These are phyloP conservation scores for Epirrhoe tristata DNA, from an alignment of 2,888 invertebrate species.

Conservation along the genomic window DNA sequence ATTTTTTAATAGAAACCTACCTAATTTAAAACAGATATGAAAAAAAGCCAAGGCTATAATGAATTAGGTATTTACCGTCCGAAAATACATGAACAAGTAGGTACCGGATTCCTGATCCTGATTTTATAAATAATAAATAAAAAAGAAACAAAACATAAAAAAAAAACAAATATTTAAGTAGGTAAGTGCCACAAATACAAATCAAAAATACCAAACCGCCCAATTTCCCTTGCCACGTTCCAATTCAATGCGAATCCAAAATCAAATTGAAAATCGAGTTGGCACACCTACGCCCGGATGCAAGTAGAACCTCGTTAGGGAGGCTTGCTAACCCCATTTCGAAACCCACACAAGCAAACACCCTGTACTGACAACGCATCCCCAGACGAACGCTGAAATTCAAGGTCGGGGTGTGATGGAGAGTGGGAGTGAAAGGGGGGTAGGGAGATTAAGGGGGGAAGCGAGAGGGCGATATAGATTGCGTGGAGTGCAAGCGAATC, in stretches of 20 bases:
- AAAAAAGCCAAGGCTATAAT: background rate
- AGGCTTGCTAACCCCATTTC: slow-evolving; percentile 75
- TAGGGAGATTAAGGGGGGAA: slow-evolving; percentile 2
- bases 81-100: background rate
- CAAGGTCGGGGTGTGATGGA: slow-evolving; percentile 77
- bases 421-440: slow-evolving; percentile 51
- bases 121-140: background rate
- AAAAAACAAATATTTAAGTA: slow-evolving; percentile 5
- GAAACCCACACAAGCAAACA: slow-evolving; percentile 44
- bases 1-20: background rate
- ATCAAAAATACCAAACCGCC: slow-evolving; percentile 39
- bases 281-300: slow-evolving; percentile 72
- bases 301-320: slow-evolving; percentile 78
- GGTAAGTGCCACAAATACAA: slow-evolving; percentile 37
- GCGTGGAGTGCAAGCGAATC: slow-evolving; percentile 81
- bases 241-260: slow-evolving; percentile 61
- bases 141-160: background rate
- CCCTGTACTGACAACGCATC: slow-evolving; percentile 65
- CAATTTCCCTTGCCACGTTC: slow-evolving; percentile 52
- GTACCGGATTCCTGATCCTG: background rate
- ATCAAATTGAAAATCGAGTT: slow-evolving; percentile 75
- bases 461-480: slow-evolving; percentile 66
- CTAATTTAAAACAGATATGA: background rate
- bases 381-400: slow-evolving; percentile 70
- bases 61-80: background rate